A percentile compares a stretch with the other conserved stretches of the same genome.
phyloP scores from a whole-genome alignment of 2,888 invertebrate species.

The Cheilosia pagana region DNA sequence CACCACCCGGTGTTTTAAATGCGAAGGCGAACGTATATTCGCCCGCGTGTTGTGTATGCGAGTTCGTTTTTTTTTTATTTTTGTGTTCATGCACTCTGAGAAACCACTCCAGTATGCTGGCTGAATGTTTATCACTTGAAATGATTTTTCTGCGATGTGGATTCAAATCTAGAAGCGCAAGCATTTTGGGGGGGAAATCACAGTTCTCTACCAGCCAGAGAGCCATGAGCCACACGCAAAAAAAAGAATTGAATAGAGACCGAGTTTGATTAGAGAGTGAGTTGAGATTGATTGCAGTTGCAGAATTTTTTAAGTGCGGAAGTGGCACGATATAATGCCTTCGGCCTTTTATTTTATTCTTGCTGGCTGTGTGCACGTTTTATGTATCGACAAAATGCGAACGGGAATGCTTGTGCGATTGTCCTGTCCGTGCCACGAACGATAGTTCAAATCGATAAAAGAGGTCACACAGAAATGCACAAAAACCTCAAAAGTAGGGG shows the following conservation, averaged over 20 bases:
- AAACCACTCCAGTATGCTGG: slow-evolving; percentile 42
- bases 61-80: too few relatives aligned
- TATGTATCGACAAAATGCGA: slow-evolving; percentile 35
- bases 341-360: slow-evolving; percentile 58
- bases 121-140: slow-evolving; percentile 60
- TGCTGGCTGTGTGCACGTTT: slow-evolving; percentile 27
- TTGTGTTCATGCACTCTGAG: background rate
- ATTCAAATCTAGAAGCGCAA: slow-evolving; percentile 25
- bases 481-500: slow-evolving; percentile 59
- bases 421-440: slow-evolving; percentile 48
- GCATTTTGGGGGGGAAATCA: slow-evolving; percentile 5
- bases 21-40: slow-evolving; percentile 33
- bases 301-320: slow-evolving; percentile 67
- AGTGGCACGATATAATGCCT: slow-evolving; percentile 69
- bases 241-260: slow-evolving; percentile 26
- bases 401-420: slow-evolving; percentile 44
- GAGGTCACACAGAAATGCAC: slow-evolving; percentile 65
- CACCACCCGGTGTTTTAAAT: slow-evolving; percentile 62
- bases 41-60: too few relatives aligned
- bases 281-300: slow-evolving; percentile 67
- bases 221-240: too few relatives aligned
- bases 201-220: background rate
- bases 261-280: slow-evolving; percentile 59
- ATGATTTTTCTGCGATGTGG: slow-evolving; percentile 47
- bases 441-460: slow-evolving; percentile 71